phyloP scores from a whole-genome alignment of 1,140 invertebrate genomes.

The Bicyclus anynana region DNA sequence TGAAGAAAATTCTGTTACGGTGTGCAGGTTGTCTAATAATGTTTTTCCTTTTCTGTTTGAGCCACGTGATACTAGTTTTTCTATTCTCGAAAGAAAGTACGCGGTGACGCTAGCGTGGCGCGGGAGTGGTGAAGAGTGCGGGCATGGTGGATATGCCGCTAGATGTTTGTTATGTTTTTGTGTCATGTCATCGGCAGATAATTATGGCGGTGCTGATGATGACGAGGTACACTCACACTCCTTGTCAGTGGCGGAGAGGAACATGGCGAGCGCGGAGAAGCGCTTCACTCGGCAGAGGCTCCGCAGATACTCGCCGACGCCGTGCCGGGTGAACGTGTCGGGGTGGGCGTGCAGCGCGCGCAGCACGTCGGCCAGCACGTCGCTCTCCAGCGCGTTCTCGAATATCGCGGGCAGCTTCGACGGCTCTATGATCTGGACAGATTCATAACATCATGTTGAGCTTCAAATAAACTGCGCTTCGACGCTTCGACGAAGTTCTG shows the following conservation, averaged over 20 bases:
- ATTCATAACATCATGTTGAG: background rate
- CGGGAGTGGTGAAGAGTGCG: no score
- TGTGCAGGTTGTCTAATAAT: no score
- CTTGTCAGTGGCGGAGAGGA: constrained; percentile 48
- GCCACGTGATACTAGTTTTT: no score
- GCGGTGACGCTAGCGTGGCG: no score
- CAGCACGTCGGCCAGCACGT: constrained; percentile 78
- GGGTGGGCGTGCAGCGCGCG: constrained; percentile 48
- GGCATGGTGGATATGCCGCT: no score
- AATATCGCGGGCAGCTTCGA: constrained; percentile 77
- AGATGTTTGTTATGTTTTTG: background rate
- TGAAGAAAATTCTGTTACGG: no score
- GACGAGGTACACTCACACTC: constrained; percentile 38
- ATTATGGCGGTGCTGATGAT: background rate
- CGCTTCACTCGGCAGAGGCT: constrained; percentile 42
- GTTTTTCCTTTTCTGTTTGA: no score
- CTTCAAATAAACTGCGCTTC: no score
- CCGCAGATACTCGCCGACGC: constrained; percentile 38
- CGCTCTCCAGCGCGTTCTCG: constrained; percentile 79
- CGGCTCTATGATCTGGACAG: constrained; percentile 77
- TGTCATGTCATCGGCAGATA: no score
- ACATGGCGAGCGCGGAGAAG: constrained; percentile 59
- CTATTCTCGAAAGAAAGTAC: no score
- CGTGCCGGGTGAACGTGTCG: constrained; percentile 43
- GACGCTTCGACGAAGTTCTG: no score